Evolutionary conservation across 1,140 invertebrate genomes (phyloP).

Genomic region (Gerris buenoi): DNA sequence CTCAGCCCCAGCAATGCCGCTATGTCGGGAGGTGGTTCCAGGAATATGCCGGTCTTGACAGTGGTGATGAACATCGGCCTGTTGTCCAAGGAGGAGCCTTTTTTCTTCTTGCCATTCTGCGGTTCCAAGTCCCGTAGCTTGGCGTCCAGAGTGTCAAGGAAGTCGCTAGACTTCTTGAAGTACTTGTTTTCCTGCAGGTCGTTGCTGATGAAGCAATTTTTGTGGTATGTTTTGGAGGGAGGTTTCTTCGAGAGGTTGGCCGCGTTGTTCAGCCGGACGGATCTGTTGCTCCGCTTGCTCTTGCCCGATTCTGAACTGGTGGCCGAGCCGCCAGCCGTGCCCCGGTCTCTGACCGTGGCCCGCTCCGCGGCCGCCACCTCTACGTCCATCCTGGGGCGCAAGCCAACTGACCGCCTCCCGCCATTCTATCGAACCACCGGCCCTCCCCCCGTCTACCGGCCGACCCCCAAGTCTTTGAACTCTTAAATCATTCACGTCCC

Average conservation of each 20-base stretch:
- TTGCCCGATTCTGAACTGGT: not conserved
- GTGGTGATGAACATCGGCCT: constrained; percentile 49
- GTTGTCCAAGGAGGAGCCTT: constrained; percentile 11
- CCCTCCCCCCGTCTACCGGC: not conserved
- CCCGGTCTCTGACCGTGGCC: not conserved
- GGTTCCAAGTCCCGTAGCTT: constrained; percentile 45
- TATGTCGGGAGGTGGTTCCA: constrained; percentile 56
- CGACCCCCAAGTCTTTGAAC: not conserved
- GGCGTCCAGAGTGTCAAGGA: constrained; percentile 44
- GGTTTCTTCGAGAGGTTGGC: not conserved
- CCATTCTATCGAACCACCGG: not conserved
- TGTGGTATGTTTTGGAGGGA: not conserved
- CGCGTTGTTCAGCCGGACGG: not conserved
- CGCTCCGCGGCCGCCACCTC: not conserved
- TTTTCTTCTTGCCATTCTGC: constrained; percentile 17
- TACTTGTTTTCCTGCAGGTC: not conserved
- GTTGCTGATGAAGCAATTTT: not conserved
- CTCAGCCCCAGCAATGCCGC: constrained; percentile 42
- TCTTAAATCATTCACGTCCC: not conserved
- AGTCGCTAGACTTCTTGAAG: constrained; percentile 27
- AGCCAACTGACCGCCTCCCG: not conserved
- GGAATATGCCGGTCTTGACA: constrained; percentile 56
- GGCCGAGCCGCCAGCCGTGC: not conserved
- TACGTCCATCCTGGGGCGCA: not conserved
- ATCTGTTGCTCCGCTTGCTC: not conserved